These are phyloP conservation scores for Salvelinus namaycush DNA, from an alignment of 2,113 vertebrate genomes.

Conservation along the genomic window DNA sequence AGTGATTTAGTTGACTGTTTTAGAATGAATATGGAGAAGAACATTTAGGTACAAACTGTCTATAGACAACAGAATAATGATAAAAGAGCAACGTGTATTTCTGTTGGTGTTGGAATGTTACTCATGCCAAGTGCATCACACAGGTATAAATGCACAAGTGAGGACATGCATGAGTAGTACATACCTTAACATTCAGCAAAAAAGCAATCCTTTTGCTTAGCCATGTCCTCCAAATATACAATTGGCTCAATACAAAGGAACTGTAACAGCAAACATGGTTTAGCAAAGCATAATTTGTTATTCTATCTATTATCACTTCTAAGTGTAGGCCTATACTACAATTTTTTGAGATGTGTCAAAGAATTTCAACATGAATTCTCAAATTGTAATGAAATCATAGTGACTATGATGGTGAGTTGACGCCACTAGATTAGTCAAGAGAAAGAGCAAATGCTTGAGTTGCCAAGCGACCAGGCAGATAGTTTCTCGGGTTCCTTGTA, in stretches of 20 bases:
- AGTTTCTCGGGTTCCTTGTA: conserved; percentile 21
- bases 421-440: conserved; percentile 33
- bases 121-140: conserved; percentile 56
- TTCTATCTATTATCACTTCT: conserved; percentile 37
- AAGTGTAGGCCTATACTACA: conserved; percentile 33
- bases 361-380: conserved; percentile 34
- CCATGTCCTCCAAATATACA: conserved; percentile 28
- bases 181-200: conserved; percentile 59
- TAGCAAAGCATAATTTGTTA: conserved; percentile 30
- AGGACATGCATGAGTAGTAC: conserved; percentile 63
- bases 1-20: conserved; percentile 16
- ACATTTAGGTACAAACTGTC: conserved; percentile 31
- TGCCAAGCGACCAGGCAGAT: conserved; percentile 30
- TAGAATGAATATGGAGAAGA: conserved; percentile 36
- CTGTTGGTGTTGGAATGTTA: conserved; percentile 50
- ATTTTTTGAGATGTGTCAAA: conserved; percentile 50
- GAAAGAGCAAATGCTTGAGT: conserved; percentile 29
- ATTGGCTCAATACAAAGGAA: conserved; percentile 62
- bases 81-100: conserved; percentile 15
- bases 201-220: conserved; percentile 28
- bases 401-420: conserved; percentile 46
- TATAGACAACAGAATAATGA: conserved; percentile 45
- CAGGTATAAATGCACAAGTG: conserved; percentile 50
- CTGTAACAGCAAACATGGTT: conserved; percentile 35
- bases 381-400: conserved; percentile 41